Evolutionary conservation across 2,888 invertebrate species (phyloP).

Genomic region (Xanthorhoe spadicearia): DNA sequence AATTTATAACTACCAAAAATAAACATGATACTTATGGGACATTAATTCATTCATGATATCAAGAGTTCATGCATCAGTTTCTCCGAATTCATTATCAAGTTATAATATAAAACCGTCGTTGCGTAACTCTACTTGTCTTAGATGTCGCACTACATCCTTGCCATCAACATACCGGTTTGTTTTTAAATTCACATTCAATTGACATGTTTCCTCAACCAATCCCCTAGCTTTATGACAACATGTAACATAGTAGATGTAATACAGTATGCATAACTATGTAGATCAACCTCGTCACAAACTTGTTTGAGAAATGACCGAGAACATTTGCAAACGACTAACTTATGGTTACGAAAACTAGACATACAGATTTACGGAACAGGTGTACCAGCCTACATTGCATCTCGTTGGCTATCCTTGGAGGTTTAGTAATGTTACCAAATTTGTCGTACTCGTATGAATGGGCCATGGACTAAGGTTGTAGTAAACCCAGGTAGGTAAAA

Average conservation of each 20-base stretch:
- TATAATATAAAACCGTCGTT: constrained; percentile 26
- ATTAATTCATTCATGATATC: too few relatives aligned
- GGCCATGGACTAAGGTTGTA: background rate
- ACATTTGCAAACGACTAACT: constrained; percentile 41
- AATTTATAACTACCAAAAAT: too few relatives aligned
- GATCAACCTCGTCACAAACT: constrained; percentile 45
- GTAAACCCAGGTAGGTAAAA: background rate
- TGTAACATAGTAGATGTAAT: constrained; percentile 25
- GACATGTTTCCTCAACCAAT: constrained; percentile 43
- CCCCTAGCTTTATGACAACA: constrained; percentile 37
- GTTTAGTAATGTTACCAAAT: constrained; percentile 7
- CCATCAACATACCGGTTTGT: constrained; percentile 33
- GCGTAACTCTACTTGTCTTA: constrained; percentile 24
- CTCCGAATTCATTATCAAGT: constrained; percentile 22
- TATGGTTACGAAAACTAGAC: constrained; percentile 38
- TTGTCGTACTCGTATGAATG: background rate
- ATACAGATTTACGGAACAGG: constrained; percentile 22
- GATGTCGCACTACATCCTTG: constrained; percentile 31
- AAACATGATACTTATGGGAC: too few relatives aligned
- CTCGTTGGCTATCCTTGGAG: constrained; percentile 13
- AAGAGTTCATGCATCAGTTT: constrained; percentile 8
- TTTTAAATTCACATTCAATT: constrained; percentile 38
- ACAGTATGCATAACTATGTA: constrained; percentile 44
- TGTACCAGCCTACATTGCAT: constrained; percentile 19
- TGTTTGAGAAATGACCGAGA: constrained; percentile 41